Evolutionary conservation across 2,888 invertebrate genomes (phyloP).

Genomic region (Unio pictorum): DNA sequence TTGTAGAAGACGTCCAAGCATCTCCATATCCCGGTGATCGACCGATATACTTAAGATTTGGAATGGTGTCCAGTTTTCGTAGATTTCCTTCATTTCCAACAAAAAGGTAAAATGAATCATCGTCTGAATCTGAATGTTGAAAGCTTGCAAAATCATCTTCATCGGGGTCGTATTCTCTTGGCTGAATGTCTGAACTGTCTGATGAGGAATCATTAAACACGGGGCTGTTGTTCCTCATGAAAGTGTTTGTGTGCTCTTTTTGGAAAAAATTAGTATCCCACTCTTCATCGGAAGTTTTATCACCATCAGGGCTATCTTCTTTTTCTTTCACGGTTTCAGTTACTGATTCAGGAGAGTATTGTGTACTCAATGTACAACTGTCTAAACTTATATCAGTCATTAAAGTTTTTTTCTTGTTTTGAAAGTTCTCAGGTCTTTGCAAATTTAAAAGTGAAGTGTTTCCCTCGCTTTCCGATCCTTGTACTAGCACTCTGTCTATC

Average conservation of each 20-base stretch:
- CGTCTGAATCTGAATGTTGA: constrained; percentile 33
- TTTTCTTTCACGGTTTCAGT: too few relatives aligned
- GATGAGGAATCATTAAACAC: constrained; percentile 20
- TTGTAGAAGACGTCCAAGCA: constrained; percentile 30
- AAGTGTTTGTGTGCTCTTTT: neutral
- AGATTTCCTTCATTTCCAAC: constrained; percentile 36
- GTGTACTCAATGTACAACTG: too few relatives aligned
- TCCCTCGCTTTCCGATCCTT: too few relatives aligned
- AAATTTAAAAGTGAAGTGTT: too few relatives aligned
- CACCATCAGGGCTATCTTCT: too few relatives aligned
- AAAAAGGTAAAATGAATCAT: constrained; percentile 45
- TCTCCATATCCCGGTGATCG: constrained; percentile 34
- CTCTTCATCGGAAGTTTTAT: too few relatives aligned
- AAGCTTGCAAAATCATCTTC: constrained; percentile 46
- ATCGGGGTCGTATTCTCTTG: constrained; percentile 46
- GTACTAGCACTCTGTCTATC: too few relatives aligned
- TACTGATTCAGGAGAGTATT: too few relatives aligned
- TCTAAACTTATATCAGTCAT: too few relatives aligned
- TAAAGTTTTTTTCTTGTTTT: too few relatives aligned
- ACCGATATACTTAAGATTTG: constrained; percentile 42
- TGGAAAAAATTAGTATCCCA: too few relatives aligned
- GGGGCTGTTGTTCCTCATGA: neutral
- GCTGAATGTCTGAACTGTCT: constrained; percentile 37
- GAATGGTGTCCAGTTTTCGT: constrained; percentile 37
- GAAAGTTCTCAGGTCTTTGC: too few relatives aligned